Conservation (phyloP, 2,888 invertebrate genomes). For the Pardosa pseudoannulata region DNA sequence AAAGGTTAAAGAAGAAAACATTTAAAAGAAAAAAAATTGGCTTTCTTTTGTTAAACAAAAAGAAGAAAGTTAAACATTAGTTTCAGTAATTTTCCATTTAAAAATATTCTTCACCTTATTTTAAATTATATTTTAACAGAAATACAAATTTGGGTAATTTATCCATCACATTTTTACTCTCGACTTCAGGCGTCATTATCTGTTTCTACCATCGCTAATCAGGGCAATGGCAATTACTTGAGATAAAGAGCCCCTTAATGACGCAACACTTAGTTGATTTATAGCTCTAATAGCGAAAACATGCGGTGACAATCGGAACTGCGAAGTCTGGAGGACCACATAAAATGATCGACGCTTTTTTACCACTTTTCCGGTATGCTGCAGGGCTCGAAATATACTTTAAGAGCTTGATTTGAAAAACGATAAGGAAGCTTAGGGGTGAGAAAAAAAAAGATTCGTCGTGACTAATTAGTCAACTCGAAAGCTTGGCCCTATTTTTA, state of each 20-base stretch:
- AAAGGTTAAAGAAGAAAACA: too few relatives aligned
- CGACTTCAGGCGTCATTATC: too few relatives aligned
- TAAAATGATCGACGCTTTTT: slow-evolving; percentile 28
- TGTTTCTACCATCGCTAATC: slow-evolving; percentile 28
- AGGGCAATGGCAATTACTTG: slow-evolving; percentile 47
- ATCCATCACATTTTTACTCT: too few relatives aligned
- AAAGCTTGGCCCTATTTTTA: slow-evolving; percentile 47
- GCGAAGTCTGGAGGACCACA: slow-evolving; percentile 55
- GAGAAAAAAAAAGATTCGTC: slow-evolving; percentile 10
- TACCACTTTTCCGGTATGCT: slow-evolving; percentile 13
- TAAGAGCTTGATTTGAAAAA: slow-evolving; percentile 16
- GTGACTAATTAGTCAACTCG: slow-evolving; percentile 45
- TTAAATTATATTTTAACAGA: too few relatives aligned
- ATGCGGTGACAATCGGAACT: slow-evolving; percentile 38
- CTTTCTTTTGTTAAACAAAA: too few relatives aligned
- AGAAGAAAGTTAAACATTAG: too few relatives aligned
- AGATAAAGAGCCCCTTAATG: slow-evolving; percentile 44
- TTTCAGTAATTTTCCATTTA: too few relatives aligned
- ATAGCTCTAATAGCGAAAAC: slow-evolving; percentile 60
- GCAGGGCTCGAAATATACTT: slow-evolving; percentile 38
- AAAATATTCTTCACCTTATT: too few relatives aligned
- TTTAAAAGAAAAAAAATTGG: too few relatives aligned
- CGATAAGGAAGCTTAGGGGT: slow-evolving; percentile 42
- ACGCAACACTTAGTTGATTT: slow-evolving; percentile 62
- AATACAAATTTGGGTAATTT: too few relatives aligned